Evolutionary conservation across 2,888 invertebrate genomes (phyloP).

Genomic region (Cryptophagus acutangulus): DNA sequence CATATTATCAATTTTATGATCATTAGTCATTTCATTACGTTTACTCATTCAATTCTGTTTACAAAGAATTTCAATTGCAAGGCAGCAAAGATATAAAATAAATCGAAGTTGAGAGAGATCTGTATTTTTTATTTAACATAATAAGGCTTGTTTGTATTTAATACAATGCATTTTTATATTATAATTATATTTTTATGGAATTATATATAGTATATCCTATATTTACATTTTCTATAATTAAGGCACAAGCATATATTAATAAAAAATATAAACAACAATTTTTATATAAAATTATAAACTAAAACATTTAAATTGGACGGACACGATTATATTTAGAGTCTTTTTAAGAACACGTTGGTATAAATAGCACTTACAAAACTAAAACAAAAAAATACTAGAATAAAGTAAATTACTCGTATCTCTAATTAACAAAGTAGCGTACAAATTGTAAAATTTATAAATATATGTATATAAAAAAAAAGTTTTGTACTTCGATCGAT

Average conservation of each 20-base stretch:
- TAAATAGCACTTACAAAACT: not conserved
- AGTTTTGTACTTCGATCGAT: no score
- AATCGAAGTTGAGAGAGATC: no score
- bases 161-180: not conserved
- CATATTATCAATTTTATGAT: no score
- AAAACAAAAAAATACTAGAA: no score
- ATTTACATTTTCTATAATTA: not conserved
- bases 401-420: no score
- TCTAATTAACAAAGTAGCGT: no score
- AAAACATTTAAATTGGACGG: not conserved
- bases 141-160: not conserved
- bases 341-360: constrained; percentile 1
- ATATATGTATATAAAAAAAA: no score
- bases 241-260: not conserved
- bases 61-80: no score
- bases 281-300: not conserved
- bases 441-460: no score
- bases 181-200: not conserved
- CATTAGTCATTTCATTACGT: no score
- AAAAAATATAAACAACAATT: not conserved
- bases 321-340: constrained; percentile 1
- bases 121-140: constrained; percentile 1
- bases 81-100: no score
- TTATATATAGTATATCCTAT: constrained; percentile 1
- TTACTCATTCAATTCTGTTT: no score